Evolutionary conservation across 2,797 vertebrate genomes (phyloP), one percentile per base, ranked within the genome.

Genomic region (Taeniopygia guttata): DNA sequence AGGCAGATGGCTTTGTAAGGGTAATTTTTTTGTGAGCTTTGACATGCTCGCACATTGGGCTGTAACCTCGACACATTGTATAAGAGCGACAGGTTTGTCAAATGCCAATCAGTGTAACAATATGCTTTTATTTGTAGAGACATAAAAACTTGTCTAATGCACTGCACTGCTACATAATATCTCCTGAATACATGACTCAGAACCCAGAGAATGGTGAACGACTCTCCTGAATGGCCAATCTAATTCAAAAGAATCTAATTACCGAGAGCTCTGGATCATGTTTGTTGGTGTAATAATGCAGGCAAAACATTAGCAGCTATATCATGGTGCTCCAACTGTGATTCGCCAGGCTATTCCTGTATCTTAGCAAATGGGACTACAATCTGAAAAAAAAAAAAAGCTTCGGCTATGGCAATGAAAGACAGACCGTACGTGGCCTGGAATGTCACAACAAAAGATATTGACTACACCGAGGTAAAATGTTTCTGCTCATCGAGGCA

Each of bases 391-490:
- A 91, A 97, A 97, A 93, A 96, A 96, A 96, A 96, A 90, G 96
- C 97, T 97, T 97, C 91, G 81, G 97, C 97, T 96, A 97, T 92
- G 97, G 98, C 98, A 97, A 97, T 98, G 98, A 98, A 98, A 98
- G 97, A 97, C 96, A 97, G 98, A 97, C 98, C 96, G 97, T 97
- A 98, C 98, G 94, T 97, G 98, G 98, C 98, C 98, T 97, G 98
- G 98, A 98, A 99, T 99, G 98, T 99, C 98, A 99, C 98, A 99
- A 99, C 98, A 99, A 98, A 98, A 98, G 98, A 98, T 99, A 99
- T 99, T 98, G 99, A 99, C 98, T 98, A 98, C 97, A 92, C 97
- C 78, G 98, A 98, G 98, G 98, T 98, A 99, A 98, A 98, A 98
- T 98, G 97, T 98, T 98, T 98, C 97, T 98, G 98, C 97, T 98